These are phyloP conservation scores for Polymixis lichenea DNA, from an alignment of 2,888 invertebrate genomes.

Conservation along the genomic window DNA sequence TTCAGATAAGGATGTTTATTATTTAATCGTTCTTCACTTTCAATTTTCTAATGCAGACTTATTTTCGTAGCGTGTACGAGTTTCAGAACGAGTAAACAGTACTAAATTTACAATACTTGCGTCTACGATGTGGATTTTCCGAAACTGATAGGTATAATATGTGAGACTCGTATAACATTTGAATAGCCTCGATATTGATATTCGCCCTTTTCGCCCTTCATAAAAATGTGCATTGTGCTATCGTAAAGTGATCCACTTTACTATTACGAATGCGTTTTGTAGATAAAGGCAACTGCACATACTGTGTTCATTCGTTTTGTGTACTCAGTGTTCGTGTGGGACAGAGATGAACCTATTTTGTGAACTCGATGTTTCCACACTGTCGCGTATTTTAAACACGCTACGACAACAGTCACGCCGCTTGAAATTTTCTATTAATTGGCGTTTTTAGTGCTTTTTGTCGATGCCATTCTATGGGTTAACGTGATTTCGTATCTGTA, in stretches of 20 bases:
- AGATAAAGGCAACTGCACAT: constrained; percentile 71
- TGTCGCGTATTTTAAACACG: constrained; percentile 80
- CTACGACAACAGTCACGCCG: constrained; percentile 81
- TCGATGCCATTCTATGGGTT: constrained; percentile 77
- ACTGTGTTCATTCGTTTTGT: constrained; percentile 71
- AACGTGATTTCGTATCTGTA: constrained; percentile 78
- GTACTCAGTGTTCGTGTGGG: constrained; percentile 63
- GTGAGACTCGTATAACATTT: constrained; percentile 66
- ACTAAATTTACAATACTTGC: constrained; percentile 68
- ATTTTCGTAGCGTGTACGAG: constrained; percentile 69
- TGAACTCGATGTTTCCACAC: constrained; percentile 65
- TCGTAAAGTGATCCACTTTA: constrained; percentile 81
- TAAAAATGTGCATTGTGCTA: constrained; percentile 77
- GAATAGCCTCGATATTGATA: constrained; percentile 67
- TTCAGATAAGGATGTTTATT: constrained; percentile 71
- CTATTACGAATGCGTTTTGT: constrained; percentile 80
- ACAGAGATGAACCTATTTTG: constrained; percentile 76
- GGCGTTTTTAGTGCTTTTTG: constrained; percentile 82
- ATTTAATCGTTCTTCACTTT: constrained; percentile 72
- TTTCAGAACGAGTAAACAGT: constrained; percentile 70
- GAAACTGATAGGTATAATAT: constrained; percentile 51
- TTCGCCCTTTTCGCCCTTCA: constrained; percentile 73
- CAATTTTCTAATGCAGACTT: constrained; percentile 74
- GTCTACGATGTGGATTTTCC: constrained; percentile 54
- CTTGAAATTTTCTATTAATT: constrained; percentile 87